Conservation (phyloP, 2,113 vertebrate species). For the Ophthalmolycus amberensis region DNA sequence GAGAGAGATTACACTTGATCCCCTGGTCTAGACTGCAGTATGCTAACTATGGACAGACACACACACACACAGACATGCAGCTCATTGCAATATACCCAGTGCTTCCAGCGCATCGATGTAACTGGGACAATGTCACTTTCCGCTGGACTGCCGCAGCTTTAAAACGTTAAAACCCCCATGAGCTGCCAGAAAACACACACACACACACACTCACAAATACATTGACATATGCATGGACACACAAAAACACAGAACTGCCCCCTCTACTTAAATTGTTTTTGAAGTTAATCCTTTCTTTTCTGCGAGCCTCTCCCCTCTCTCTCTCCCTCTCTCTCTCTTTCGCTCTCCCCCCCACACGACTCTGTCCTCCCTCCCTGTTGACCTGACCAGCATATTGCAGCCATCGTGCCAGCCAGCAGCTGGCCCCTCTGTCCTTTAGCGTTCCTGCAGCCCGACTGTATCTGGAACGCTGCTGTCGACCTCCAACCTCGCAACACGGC, state of each 20-base stretch:
- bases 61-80: slow-evolving; percentile 40
- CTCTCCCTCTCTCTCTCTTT: background rate
- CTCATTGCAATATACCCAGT: slow-evolving; percentile 68
- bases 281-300: slow-evolving; percentile 68
- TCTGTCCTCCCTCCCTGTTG: slow-evolving; percentile 58
- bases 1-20: slow-evolving; percentile 73
- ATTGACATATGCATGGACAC: slow-evolving; percentile 45
- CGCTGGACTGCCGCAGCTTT: slow-evolving; percentile 53
- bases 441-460: slow-evolving; percentile 49
- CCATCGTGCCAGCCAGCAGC: slow-evolving; percentile 61
- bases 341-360: background rate
- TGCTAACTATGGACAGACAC: slow-evolving; percentile 56
- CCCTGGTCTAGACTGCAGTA: slow-evolving; percentile 62
- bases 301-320: slow-evolving; percentile 14
- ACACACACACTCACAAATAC: slow-evolving; percentile 25
- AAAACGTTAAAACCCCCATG: slow-evolving; percentile 42
- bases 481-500: slow-evolving; percentile 59
- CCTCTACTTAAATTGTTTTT: slow-evolving; percentile 74
- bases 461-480: slow-evolving; percentile 52
- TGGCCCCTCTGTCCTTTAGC: slow-evolving; percentile 61
- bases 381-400: slow-evolving; percentile 71
- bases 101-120: slow-evolving; percentile 63
- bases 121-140: slow-evolving; percentile 71
- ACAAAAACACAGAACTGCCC: slow-evolving; percentile 32
- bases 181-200: slow-evolving; percentile 26